Evolutionary conservation across 2,888 invertebrate species (phyloP).

Genomic region (Nomada flava): DNA sequence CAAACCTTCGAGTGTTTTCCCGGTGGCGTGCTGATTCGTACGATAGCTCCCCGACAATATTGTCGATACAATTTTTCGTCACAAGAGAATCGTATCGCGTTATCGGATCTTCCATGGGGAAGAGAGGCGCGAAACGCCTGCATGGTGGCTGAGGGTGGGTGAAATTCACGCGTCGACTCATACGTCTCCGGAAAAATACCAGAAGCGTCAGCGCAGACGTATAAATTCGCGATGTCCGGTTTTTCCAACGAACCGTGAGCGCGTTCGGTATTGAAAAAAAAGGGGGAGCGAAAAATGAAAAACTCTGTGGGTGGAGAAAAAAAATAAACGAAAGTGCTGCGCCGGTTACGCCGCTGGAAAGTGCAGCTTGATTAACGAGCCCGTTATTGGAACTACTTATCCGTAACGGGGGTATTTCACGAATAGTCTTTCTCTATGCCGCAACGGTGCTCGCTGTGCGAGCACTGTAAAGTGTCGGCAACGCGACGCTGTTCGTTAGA

Average conservation of each 20-base stretch:
- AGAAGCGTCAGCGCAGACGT: conserved; percentile 43
- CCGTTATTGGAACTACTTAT: conserved; percentile 78
- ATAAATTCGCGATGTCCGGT: conserved; percentile 45
- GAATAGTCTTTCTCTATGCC: conserved; percentile 29
- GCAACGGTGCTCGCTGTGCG: not conserved
- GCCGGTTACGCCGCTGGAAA: conserved; percentile 66
- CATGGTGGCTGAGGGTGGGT: not conserved
- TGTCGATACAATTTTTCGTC: conserved; percentile 31
- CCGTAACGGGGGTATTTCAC: conserved; percentile 65
- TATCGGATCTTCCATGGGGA: conserved; percentile 36
- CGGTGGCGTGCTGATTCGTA: conserved; percentile 1
- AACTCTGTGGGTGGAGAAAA: conserved; percentile 16
- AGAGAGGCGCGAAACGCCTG: not conserved
- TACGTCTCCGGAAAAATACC: conserved; percentile 52
- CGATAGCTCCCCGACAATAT: conserved; percentile 22
- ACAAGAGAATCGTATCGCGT: conserved; percentile 38
- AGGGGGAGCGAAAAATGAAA: not conserved
- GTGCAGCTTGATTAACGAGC: conserved; percentile 78
- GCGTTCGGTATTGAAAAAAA: not conserved
- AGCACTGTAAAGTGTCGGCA: too few relatives aligned
- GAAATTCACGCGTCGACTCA: conserved; percentile 53
- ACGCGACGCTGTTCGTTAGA: too few relatives aligned
- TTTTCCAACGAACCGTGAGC: conserved; percentile 26
- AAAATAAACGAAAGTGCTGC: conserved; percentile 62
- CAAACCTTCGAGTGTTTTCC: conserved; percentile 20